Percentiles rank a stretch among this genome's conserved stretches.
Evolutionary conservation across 2,113 vertebrate genomes (phyloP).

Genomic region (Alectura lathami): DNA sequence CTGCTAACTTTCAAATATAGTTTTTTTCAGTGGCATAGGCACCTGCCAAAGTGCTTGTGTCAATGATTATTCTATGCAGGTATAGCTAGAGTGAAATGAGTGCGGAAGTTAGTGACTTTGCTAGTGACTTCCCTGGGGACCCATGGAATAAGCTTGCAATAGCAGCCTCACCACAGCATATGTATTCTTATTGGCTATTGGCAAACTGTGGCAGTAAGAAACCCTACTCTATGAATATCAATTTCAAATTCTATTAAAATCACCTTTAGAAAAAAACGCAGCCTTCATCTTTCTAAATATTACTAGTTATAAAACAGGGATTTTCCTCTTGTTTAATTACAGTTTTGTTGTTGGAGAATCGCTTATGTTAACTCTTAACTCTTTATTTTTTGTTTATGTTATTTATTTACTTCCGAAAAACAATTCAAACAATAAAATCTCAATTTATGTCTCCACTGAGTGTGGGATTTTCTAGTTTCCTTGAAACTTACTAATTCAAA

Average conservation of each 20-base stretch:
- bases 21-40: neutral
- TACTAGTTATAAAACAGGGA: neutral
- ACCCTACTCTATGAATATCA: constrained; percentile 6
- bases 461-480: neutral
- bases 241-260: constrained; percentile 51
- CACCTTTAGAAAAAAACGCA: neutral
- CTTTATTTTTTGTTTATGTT: neutral
- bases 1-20: neutral
- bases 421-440: neutral
- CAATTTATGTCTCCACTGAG: neutral
- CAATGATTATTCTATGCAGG: constrained; percentile 29
- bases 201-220: constrained; percentile 36
- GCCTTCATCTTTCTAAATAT: neutral
- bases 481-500: neutral
- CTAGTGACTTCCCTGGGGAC: constrained; percentile 25
- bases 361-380: neutral
- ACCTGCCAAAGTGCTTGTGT: neutral
- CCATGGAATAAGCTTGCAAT: neutral
- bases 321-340: constrained; percentile 32
- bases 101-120: constrained; percentile 37
- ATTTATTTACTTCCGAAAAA: constrained; percentile 1
- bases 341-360: neutral
- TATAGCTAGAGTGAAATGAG: constrained; percentile 15
- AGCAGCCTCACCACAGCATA: neutral
- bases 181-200: constrained; percentile 15